Percentiles rank a stretch among this genome's conserved stretches.
phyloP scores from a whole-genome alignment of 1,140 invertebrate genomes.

The Rhizoglyphus robini region DNA sequence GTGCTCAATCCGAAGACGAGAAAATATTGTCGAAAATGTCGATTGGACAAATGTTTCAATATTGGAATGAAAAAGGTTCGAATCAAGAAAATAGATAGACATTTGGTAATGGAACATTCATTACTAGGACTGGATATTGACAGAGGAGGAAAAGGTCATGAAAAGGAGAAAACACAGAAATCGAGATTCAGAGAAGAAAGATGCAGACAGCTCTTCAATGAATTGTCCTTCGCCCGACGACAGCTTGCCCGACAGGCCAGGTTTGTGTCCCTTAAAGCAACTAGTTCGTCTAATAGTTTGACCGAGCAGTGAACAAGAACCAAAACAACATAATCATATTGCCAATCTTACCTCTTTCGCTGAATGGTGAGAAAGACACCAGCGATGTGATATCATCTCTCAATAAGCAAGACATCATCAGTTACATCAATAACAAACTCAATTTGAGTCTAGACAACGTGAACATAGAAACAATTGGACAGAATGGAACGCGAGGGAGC shows the following conservation, averaged over 20 bases:
- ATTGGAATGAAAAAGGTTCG: slow-evolving; percentile 65
- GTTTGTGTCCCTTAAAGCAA: neutral
- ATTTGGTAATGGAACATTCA: too few relatives aligned
- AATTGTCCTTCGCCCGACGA: neutral
- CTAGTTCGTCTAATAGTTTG: neutral
- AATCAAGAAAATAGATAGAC: too few relatives aligned
- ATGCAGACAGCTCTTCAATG: neutral
- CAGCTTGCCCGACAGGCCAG: neutral
- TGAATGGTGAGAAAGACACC: neutral
- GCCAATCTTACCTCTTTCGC: neutral
- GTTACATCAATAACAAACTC: neutral
- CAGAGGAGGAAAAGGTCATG: slow-evolving; percentile 79
- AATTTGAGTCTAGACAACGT: neutral
- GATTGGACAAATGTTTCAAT: slow-evolving; percentile 78
- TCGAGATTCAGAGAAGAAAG: neutral
- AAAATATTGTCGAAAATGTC: slow-evolving; percentile 89
- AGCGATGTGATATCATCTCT: neutral
- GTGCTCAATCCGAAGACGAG: slow-evolving; percentile 80
- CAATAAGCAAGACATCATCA: neutral
- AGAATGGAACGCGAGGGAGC: neutral
- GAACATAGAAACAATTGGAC: neutral
- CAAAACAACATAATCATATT: slow-evolving; percentile 2
- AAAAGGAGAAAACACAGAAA: slow-evolving; percentile 51
- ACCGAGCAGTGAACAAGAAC: neutral
- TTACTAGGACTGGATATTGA: slow-evolving; percentile 41